Base-by-base conservation (phyloP, 2,888 invertebrate genomes). In the Stegophylla sp. region DNA sequence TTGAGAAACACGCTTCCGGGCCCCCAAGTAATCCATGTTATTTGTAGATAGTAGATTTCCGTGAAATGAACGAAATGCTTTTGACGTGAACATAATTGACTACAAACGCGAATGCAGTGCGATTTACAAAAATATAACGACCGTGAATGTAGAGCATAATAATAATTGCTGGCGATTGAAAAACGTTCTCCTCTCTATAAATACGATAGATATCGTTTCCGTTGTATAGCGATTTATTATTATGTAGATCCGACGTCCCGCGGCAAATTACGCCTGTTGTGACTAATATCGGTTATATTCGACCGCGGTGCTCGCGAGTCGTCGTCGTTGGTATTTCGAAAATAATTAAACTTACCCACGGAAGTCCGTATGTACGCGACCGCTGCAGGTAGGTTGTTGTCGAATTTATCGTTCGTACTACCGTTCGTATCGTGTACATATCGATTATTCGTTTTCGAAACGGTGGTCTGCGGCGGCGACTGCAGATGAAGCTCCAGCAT, bases 391-490 rank as follows among this genome's bases (percentile, higher is more conserved):
- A n/a, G n/a, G n/a, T 34, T 3, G 34, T 34, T 53, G 26, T 76
- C 23, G 26, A 76, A 76, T 53, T 41, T 76, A 76, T 66, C n/a
- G 66, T 51, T 66, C n/a, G 66, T 51, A 76, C 66, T 76, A 76
- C 53, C 41, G 75, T 73, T 17, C 28, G 28, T 26, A 5, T 1
- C 15, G 10, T 17, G 17, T 51, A 45, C 17, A 15, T 56, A 59
- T 13, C 10, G 12, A 17, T 53, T 23, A 64, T 48, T 12, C 34
- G 28, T 41, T 75, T 75, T 51, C 23, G 12, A 34, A 75, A 64
- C 45, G 64, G 23, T n/a, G 75, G 51, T n/a, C n/a, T n/a, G n/a
- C 75, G 23, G 48, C 41, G 64, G 75, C n/a, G 1, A n/a, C 26
- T 13, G 43, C 12, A 28, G 34, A 53, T 20, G 75, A 51, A 64